Base-by-base conservation (phyloP, 2,113 vertebrate genomes). In the Mustela nigripes region DNA sequence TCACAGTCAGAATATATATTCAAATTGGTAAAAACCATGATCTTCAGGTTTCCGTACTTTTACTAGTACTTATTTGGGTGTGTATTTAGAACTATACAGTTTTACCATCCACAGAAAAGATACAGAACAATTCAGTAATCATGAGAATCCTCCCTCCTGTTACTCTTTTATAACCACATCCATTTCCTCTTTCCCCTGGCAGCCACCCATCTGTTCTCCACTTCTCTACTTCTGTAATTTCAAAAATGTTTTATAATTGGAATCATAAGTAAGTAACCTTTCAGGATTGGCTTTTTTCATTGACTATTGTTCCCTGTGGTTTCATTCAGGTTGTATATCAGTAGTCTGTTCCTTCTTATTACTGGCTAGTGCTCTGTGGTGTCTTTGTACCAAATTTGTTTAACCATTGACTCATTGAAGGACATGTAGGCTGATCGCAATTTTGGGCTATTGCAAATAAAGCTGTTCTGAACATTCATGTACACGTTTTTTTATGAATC, bases 211-310 rank as follows among this genome's bases (percentile, higher is more conserved):
- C 65, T 84, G 14, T 92, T 94, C 58, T 87, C 48, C 50, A 15
- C 87, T 94, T 88, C 76, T 50, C 3, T 89, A 90, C n/a, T 89
- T 71, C 84, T 81, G 31, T 86, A 63, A 42, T 73, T 79, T 92
- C 31, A 88, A 39, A 82, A 56, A 48, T 83, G 12, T 71, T 91
- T 63, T 63, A 76, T 39, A 91, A 88, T 28, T 92, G 24, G 14
- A 79, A 58, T 95, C 28, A 8, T 36, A 91, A 83, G 10, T 88
- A 56, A 79, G 5, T 78, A 73, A n/a, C 36, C 33, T 71, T 92
- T 82, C 24, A 73, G 62, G 56, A 67, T 94, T 83, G 28, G 1
- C 10, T 58, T 67, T 76, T 87, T 91, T 71, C 1, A 58, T 82
- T 87, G 31, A 83, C 11, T 2, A 19, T 93, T 39, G 22, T 76